Evolutionary conservation across 2,888 invertebrate species (phyloP), one percentile per base, ranked within the genome.

Genomic region (Drosophila robusta): DNA sequence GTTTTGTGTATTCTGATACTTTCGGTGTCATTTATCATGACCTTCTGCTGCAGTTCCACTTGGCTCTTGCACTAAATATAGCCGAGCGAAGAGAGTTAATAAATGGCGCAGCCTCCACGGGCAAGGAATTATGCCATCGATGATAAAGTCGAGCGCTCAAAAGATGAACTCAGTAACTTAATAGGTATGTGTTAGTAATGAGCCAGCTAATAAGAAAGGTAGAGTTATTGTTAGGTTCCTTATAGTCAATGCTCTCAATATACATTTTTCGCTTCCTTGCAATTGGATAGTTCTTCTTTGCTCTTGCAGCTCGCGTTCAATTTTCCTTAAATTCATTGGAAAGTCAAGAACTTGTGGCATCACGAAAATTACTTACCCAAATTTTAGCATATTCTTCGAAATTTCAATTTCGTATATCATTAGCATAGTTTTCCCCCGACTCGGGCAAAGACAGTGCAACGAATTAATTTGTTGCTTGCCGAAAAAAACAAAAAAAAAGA

Each of bases 1-100:
- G 63, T 57, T 70, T 32, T 39, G 44, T 75, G 85, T 82, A 81
- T 78, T 82, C 70, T 82, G 82, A 84, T 87, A 87, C 85, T 84
- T 87, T 78, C 26, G 82, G 84, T 84, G 87, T 84, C 84, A 87
- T 87, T 75, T 84, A 82, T 85, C 84, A 84, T 82, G 75, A 78
- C 82, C 85, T 80, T 83, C 82, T 57, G 66, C 83, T 67, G 81
- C 77, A 71, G 68, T 68, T 63, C 49, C 67, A 58, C 42, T 65
- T 45, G 29, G 47, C 57, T 39, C 39, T 49, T 36, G 49, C 46
- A 8, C 72, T 75, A 80, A 80, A 82, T 80, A 80, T 84, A 87
- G 46, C 45, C 36, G 14, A 36, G 56, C 8, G 22, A 5, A 39
- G 22, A 55, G 26, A 66, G 52, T 66, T 65, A 57, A 70, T 75